Percentiles rank a stretch among this genome's conserved stretches.
These are phyloP conservation scores for Scolopax bukidnonensis DNA, from an alignment of 2,797 vertebrate species.

Conservation along the genomic window DNA sequence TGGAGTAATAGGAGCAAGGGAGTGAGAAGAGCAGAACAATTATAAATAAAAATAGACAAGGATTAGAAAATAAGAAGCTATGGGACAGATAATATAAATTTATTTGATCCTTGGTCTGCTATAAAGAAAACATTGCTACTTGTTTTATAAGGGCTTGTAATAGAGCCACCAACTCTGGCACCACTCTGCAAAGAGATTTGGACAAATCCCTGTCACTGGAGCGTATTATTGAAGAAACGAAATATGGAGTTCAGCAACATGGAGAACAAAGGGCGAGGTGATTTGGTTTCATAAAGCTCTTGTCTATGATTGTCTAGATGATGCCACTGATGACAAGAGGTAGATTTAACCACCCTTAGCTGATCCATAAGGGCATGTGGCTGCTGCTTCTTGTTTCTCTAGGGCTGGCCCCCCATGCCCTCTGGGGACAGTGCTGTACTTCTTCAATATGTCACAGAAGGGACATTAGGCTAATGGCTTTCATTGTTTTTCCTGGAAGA, in stretches of 20 bases:
- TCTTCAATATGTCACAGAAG: neutral
- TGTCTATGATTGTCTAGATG: neutral
- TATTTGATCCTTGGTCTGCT: neutral
- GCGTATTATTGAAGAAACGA: neutral
- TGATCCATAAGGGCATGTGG: neutral
- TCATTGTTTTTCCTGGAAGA: constrained; percentile 24
- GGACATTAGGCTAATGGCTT: neutral
- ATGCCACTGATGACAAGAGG: neutral
- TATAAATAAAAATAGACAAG: neutral
- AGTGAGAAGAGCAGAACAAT: neutral
- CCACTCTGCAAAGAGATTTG: neutral
- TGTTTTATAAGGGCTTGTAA: neutral
- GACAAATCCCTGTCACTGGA: neutral
- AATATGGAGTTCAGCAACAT: neutral
- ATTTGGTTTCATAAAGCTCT: neutral
- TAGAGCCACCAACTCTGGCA: neutral
- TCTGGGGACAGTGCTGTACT: neutral
- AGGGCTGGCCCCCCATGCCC: neutral
- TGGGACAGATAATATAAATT: neutral
- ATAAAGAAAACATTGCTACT: neutral
- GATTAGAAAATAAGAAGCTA: neutral
- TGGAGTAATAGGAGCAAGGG: neutral
- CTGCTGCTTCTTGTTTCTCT: neutral
- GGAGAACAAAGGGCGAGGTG: neutral
- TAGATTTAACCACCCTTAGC: neutral